Conservation (phyloP, 2,797 vertebrate genomes). For the Falco novaeseelandiae region DNA sequence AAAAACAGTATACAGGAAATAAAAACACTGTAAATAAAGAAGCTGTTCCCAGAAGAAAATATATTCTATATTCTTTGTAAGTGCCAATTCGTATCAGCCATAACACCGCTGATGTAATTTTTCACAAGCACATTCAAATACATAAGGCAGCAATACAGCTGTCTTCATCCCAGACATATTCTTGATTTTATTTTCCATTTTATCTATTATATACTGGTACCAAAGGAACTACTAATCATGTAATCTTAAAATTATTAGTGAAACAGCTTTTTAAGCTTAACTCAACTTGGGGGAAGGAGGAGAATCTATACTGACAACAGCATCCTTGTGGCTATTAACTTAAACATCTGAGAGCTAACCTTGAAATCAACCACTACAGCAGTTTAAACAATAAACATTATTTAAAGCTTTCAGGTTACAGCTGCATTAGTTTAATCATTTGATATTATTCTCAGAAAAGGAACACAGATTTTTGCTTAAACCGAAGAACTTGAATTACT, state of each 20-base stretch:
- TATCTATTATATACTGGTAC: neutral
- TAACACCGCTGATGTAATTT: neutral
- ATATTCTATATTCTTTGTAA: neutral
- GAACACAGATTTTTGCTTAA: neutral
- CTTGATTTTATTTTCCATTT: neutral
- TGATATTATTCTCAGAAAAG: neutral
- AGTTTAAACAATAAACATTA: neutral
- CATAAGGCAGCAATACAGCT: neutral
- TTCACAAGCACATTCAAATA: neutral
- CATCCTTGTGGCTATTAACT: neutral
- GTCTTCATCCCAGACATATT: neutral
- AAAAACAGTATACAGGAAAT: neutral
- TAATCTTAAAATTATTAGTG: neutral
- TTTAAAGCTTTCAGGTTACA: neutral
- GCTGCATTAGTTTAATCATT: neutral
- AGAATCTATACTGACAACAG: neutral
- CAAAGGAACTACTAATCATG: neutral
- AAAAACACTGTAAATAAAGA: neutral
- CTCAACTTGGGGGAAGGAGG: rapidly evolving
- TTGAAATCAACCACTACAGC: neutral
- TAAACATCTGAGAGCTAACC: neutral
- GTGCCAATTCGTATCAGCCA: neutral
- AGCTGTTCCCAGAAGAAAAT: neutral
- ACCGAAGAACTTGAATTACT: neutral
- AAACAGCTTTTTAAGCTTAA: neutral